These are phyloP conservation scores for Peribatodes rhomboidaria DNA, from an alignment of 2,888 invertebrate genomes.

Conservation along the genomic window DNA sequence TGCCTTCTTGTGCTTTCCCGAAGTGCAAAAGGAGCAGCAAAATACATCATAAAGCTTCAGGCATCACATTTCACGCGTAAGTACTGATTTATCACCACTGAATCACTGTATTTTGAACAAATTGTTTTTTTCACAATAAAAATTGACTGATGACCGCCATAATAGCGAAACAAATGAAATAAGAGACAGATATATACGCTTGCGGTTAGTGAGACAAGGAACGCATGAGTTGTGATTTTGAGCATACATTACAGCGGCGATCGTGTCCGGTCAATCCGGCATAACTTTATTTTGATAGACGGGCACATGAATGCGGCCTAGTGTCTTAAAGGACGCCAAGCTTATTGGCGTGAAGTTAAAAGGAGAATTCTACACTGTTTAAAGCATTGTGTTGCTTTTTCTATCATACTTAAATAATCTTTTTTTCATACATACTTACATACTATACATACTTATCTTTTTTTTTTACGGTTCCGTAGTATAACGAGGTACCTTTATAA, in stretches of 20 bases:
- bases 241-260: constrained; percentile 9
- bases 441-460: not conserved
- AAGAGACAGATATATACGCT: constrained; percentile 8
- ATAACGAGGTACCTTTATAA: not conserved
- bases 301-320: not conserved
- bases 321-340: no score
- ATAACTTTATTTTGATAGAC: not conserved
- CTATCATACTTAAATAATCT: constrained; percentile 8
- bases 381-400: constrained; percentile 3
- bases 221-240: constrained; percentile 9
- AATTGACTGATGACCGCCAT: constrained; percentile 5
- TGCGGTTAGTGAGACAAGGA: constrained; percentile 11
- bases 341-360: no score
- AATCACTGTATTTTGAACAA: constrained; percentile 7
- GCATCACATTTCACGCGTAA: constrained; percentile 25
- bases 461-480: not conserved
- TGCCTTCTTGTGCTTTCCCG: constrained; percentile 24
- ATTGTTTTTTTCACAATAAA: constrained; percentile 1
- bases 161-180: constrained; percentile 4
- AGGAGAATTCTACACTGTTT: no score
- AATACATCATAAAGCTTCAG: constrained; percentile 16
- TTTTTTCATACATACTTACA: constrained; percentile 3
- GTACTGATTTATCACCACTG: constrained; percentile 7
- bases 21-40: constrained; percentile 13
- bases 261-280: constrained; percentile 14